Evolutionary conservation across 2,113 vertebrate species (phyloP).

Genomic region (Dicentrarchus labrax): DNA sequence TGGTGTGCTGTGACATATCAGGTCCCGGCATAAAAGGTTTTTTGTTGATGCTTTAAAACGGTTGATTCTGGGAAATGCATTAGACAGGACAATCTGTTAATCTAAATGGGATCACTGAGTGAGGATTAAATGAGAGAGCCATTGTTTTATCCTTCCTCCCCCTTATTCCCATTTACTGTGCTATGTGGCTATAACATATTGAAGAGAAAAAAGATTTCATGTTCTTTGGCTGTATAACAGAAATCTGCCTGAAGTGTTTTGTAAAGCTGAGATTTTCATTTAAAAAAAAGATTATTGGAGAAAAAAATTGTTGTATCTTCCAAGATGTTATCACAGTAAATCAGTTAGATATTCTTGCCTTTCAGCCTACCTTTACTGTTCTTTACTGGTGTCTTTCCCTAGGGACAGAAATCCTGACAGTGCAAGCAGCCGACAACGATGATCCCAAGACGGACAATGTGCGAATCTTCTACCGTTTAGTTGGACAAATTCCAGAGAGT

Average conservation of each 20-base stretch:
- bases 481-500: slow-evolving; percentile 84
- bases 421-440: slow-evolving; percentile 85
- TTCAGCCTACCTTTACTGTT: neutral
- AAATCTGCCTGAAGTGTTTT: neutral
- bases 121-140: slow-evolving; percentile 55
- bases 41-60: slow-evolving; percentile 65
- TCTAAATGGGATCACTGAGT: slow-evolving; percentile 61
- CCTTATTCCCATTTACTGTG: neutral
- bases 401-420: slow-evolving; percentile 85
- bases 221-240: neutral
- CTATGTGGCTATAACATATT: neutral
- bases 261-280: neutral
- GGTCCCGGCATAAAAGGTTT: slow-evolving; percentile 59
- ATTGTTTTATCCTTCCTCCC: slow-evolving; percentile 29
- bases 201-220: neutral
- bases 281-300: neutral
- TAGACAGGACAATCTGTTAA: slow-evolving; percentile 64
- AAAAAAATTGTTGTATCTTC: too few species aligned
- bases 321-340: too few species aligned
- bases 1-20: slow-evolving; percentile 42
- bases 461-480: slow-evolving; percentile 80
- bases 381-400: slow-evolving; percentile 22
- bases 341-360: too few species aligned
- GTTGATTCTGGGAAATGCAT: slow-evolving; percentile 64
- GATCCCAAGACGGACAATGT: slow-evolving; percentile 85